A percentile compares a stretch with the other conserved stretches of the same genome.
Conservation (phyloP, 2,888 invertebrate species). For the Drepana falcataria region DNA sequence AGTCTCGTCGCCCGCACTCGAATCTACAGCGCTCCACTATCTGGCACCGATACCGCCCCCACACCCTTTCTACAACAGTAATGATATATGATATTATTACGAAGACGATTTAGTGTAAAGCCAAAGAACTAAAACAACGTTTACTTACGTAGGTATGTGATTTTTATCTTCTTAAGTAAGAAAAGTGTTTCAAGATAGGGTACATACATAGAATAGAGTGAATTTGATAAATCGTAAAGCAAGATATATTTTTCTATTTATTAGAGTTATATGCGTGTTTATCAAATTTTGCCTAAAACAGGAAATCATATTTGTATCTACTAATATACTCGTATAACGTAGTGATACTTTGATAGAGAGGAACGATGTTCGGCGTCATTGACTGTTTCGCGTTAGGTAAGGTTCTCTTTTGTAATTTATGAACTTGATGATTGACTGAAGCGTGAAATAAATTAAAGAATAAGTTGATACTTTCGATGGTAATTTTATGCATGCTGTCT, state of each 20-base stretch:
- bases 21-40: conserved; percentile 35
- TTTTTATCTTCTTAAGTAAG: not conserved
- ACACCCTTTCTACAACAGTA: conserved; percentile 27
- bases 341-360: too few relatives aligned
- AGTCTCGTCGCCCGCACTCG: conserved; percentile 22
- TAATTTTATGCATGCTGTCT: too few relatives aligned
- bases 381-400: too few relatives aligned
- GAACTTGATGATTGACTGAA: too few relatives aligned
- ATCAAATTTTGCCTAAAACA: conserved; percentile 30
- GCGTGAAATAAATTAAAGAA: too few relatives aligned
- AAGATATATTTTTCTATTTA: conserved; percentile 48
- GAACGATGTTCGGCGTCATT: too few relatives aligned
- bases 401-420: too few relatives aligned
- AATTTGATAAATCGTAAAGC: not conserved
- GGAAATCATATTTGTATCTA: conserved; percentile 14
- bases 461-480: too few relatives aligned
- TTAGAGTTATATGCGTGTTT: conserved; percentile 30
- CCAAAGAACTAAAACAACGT: conserved; percentile 26
- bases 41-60: conserved; percentile 37
- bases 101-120: conserved; percentile 67
- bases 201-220: too few relatives aligned
- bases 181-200: not conserved
- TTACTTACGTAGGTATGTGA: not conserved
- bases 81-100: conserved; percentile 64
- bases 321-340: too few relatives aligned